Conservation (phyloP, 2,888 invertebrate species). For the Mythimna albipuncta region DNA sequence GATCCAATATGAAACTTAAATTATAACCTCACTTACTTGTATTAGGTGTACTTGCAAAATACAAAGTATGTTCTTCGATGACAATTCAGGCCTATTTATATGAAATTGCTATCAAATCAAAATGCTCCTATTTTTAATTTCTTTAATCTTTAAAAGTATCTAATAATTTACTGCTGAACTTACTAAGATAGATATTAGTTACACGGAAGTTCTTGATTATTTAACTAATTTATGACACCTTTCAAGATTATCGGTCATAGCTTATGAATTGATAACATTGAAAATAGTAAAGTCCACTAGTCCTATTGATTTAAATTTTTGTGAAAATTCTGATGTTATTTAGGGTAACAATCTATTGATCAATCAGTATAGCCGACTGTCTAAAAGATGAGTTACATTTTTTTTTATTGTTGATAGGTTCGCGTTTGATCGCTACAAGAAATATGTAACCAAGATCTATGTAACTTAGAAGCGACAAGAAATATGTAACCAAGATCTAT, state of each 20-base stretch:
- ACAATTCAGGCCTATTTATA: constrained; percentile 50
- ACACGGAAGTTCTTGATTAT: constrained; percentile 20
- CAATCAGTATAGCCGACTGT: no score
- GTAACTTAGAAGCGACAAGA: no score
- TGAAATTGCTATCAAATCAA: constrained; percentile 53
- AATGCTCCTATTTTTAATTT: constrained; percentile 8
- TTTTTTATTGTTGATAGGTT: no score
- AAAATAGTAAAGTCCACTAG: constrained; percentile 3
- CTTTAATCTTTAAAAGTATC: constrained; percentile 25
- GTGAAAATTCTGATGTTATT: neutral
- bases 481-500: no score
- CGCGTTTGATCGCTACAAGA: no score
- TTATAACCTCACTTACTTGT: constrained; percentile 50
- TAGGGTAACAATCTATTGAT: neutral
- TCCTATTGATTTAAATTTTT: neutral
- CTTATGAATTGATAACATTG: neutral
- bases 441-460: no score
- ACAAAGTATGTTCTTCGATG: constrained; percentile 50
- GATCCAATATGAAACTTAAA: neutral
- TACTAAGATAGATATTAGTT: constrained; percentile 13
- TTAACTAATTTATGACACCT: constrained; percentile 29
- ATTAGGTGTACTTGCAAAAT: constrained; percentile 51
- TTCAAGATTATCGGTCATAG: constrained; percentile 20
- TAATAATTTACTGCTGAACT: constrained; percentile 2
- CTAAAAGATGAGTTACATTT: no score